Evolutionary conservation across 2,888 invertebrate genomes (phyloP).

Genomic region (Xanthorhoe spadicearia): DNA sequence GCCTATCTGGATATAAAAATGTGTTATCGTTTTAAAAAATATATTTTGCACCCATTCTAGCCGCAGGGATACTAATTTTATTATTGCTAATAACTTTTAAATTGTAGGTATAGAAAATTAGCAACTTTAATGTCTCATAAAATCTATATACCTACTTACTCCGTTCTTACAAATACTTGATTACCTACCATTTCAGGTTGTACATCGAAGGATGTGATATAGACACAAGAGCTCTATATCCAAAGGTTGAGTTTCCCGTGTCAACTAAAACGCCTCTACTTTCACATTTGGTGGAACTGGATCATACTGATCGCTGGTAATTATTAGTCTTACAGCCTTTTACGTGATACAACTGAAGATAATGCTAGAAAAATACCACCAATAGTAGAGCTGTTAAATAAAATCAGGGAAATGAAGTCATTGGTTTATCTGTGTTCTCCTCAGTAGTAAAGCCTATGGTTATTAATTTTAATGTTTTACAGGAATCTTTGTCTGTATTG

Average conservation of each 20-base stretch:
- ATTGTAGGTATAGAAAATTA: no score
- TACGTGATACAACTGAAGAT: no score
- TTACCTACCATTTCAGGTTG: constrained; percentile 82
- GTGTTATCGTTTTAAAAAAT: no score
- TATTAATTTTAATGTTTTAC: neutral
- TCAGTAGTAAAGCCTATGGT: neutral
- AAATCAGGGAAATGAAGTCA: no score
- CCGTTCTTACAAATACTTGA: no score
- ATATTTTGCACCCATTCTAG: no score
- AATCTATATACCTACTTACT: neutral
- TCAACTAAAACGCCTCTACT: constrained; percentile 93
- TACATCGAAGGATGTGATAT: constrained; percentile 87
- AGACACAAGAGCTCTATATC: constrained; percentile 89
- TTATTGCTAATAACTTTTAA: no score
- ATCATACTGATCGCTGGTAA: constrained; percentile 89
- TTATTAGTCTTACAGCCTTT: neutral
- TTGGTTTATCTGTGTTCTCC: neutral
- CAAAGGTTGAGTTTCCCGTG: constrained; percentile 91
- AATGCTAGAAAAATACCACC: no score
- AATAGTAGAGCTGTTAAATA: no score
- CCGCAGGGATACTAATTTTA: no score
- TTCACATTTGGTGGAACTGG: constrained; percentile 92
- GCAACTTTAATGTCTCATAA: no score
- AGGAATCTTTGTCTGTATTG: constrained; percentile 11
- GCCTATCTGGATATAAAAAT: no score